Conservation (phyloP, 2,888 invertebrate species). For the Aporophyla lueneburgensis region DNA sequence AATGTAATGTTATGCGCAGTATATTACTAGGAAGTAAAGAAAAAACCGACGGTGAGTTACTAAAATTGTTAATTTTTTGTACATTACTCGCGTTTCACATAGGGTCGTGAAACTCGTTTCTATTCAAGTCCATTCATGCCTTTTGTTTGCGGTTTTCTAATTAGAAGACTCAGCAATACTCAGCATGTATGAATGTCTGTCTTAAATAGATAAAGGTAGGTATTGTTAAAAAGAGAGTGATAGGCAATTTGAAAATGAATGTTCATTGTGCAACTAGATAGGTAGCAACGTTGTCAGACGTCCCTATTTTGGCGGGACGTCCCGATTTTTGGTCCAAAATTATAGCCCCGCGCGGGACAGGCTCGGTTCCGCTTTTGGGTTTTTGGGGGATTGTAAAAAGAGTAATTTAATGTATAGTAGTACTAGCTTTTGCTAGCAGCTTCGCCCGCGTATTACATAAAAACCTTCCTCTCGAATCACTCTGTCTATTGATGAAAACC, state of each 20-base stretch:
- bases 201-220: neutral
- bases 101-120: conserved; percentile 20
- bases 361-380: too few relatives aligned
- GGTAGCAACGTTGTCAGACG: too few relatives aligned
- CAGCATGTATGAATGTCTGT: neutral
- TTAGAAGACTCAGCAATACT: conserved; percentile 8
- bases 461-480: too few relatives aligned
- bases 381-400: too few relatives aligned
- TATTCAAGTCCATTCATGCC: neutral
- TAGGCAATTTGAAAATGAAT: neutral
- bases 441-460: too few relatives aligned
- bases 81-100: neutral
- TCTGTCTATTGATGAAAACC: too few relatives aligned
- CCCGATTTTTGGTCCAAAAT: too few relatives aligned
- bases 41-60: neutral
- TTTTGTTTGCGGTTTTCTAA: conserved; percentile 27
- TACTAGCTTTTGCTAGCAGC: too few relatives aligned
- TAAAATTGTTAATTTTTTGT: neutral
- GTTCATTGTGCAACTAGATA: neutral
- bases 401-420: too few relatives aligned
- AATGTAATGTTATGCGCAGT: conserved; percentile 39
- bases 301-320: too few relatives aligned
- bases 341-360: too few relatives aligned
- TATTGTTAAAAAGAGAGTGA: neutral
- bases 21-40: neutral